Evolutionary conservation across 2,797 vertebrate genomes (phyloP).

Genomic region (Bradypodion pumilum): DNA sequence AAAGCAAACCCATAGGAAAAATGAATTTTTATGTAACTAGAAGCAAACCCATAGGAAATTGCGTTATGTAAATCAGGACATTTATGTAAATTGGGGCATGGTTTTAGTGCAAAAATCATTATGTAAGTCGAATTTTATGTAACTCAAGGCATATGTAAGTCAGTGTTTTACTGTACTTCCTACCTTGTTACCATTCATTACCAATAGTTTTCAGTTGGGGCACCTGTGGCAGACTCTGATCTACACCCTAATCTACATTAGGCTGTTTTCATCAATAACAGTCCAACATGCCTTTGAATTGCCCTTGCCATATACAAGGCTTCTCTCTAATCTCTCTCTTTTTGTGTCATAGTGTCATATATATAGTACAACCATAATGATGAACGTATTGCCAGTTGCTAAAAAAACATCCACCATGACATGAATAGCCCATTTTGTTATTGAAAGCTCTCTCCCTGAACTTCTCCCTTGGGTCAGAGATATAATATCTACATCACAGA

Average conservation of each 20-base stretch:
- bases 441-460: constrained; percentile 42
- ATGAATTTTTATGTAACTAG: too few species aligned
- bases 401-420: constrained; percentile 38
- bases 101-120: too few species aligned
- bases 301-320: neutral
- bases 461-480: constrained; percentile 46
- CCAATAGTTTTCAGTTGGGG: neutral
- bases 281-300: neutral
- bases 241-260: neutral
- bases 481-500: constrained; percentile 43
- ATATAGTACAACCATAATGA: neutral
- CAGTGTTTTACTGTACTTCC: neutral
- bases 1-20: too few species aligned
- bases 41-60: too few species aligned
- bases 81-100: too few species aligned
- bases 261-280: neutral
- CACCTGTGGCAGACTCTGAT: neutral
- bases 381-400: constrained; percentile 14
- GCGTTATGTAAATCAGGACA: too few species aligned
- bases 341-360: constrained; percentile 1
- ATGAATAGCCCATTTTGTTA: constrained; percentile 38
- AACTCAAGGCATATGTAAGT: too few species aligned
- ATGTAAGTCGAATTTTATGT: too few species aligned
- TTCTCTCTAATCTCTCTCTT: neutral
- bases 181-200: neutral